Base-by-base conservation (phyloP, 1,140 invertebrate species). In the Heliconius hermathena region DNA sequence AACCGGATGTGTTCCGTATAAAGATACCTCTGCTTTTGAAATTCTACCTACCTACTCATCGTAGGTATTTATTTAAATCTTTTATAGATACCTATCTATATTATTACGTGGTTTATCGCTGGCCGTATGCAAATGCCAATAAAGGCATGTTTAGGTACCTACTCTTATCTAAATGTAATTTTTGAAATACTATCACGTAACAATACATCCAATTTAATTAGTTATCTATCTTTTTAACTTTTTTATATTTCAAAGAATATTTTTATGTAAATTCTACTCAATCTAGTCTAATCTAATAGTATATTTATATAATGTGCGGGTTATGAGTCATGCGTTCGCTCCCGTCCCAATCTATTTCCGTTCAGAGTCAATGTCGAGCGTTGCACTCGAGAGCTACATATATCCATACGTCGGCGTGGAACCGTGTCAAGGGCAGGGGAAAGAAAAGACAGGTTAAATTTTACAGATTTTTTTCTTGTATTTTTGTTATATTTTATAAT, bases 401-500 rank as follows among this genome's bases (percentile, higher is more conserved):
- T 33, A 54, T 2, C 18, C 20, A 3, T 29, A 57, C 49, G 29
- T 66, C 29, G 38, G 38, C 54, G 29, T 57, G 76, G 60, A 71
- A 79, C 18, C 13, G n/a, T 77, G 77, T 82, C 66, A 75, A 80
- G 78, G 80, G 66, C 54, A 76, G 77, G 74, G 54, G 46, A 85
- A 84, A 85, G 82, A 77, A 87, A 87, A 91, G 81, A 86, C 88
- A 83, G 76, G 76, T 89, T 86, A 85, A 88, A 66, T 90, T 91
- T 94, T 94, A 92, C 87, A 87, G 83, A 83, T 87, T 91, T 94
- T 94, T 94, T 93, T 93, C 89, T 89, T 88, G 88, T 90, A 90
- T 92, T 93, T 93, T 92, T 85, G 87, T 92, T 90, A 88, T 93
- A 90, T 94, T 93, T 93, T 94, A 93, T 94, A 94, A 94, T 94